Evolutionary conservation across 1,140 invertebrate species (phyloP), one percentile per base, ranked within the genome.

Genomic region (Tribolium castaneum): DNA sequence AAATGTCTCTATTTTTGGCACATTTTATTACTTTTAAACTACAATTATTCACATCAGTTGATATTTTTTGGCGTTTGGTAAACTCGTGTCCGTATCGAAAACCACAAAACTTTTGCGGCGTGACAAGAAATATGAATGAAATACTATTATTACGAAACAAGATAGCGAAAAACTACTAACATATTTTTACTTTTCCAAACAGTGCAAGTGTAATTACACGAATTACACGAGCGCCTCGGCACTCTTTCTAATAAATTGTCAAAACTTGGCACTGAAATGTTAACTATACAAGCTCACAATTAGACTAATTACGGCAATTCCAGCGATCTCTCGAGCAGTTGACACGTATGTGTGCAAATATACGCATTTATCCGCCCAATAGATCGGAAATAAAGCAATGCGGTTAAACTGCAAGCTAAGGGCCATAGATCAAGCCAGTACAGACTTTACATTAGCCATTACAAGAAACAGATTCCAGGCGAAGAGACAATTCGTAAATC

Each of bases 401-500:
- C 16, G 70, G 70, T 72, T 72, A 77, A 77, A 77, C 45, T 77
- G 66, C n/a, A 50, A 71, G 35, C 76, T 70, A 72, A 72, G 39
- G 71, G 54, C 45, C 50, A 78, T 78, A 78, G 62, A 78, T 78
- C 76, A 78, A 73, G 45, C 52, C 73, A 34, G 50, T 45, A 54
- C 22, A 76, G 72, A 81, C 72, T 78, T 77, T 74, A 72, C 80
- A 81, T 81, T 81, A 80, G 78, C 77, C 78, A 80, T 77, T 76
- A 80, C 73, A 76, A 76, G 76, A 74, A 80, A 80, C 80, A 81
- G 80, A 80, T 80, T 80, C 54, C 54, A 70, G 59, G 66, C 52
- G 78, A 39, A 81, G 71, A 80, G 78, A 81, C 76, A 81, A 81
- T 81, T 81, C 78, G 80, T 73, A 81, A 82, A 82, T 83, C 82